Conservation (phyloP, 2,888 invertebrate genomes). For the Drosophila cracens region DNA sequence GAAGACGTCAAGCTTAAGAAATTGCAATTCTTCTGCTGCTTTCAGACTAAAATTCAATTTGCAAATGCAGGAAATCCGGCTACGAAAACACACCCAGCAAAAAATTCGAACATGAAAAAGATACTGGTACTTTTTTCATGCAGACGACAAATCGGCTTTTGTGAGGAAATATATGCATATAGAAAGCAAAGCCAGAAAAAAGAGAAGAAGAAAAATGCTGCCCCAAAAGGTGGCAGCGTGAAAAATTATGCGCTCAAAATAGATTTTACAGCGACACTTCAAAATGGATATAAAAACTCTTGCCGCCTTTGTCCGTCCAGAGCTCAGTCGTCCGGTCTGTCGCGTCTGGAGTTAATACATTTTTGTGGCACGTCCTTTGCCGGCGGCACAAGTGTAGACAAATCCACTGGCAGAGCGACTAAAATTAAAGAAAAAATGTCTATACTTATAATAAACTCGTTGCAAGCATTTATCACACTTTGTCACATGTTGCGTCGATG, state of each 20-base stretch:
- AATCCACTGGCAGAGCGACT: conserved; percentile 35
- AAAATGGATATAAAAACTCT: conserved; percentile 21
- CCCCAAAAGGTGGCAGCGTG: conserved; percentile 65
- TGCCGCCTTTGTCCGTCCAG: conserved; percentile 30
- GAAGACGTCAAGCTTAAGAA: conserved; percentile 7
- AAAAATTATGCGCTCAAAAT: conserved; percentile 76
- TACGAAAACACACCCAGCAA: conserved; percentile 15
- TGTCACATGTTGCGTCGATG: conserved; percentile 49
- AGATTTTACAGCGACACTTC: conserved; percentile 68
- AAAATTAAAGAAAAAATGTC: conserved; percentile 45
- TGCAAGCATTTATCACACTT: conserved; percentile 72
- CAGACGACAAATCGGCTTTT: conserved; percentile 68
- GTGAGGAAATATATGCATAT: conserved; percentile 53
- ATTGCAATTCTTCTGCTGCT: conserved; percentile 11
- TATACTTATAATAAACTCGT: conserved; percentile 52
- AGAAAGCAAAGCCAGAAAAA: background rate
- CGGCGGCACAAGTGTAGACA: conserved; percentile 52
- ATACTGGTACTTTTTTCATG: conserved; percentile 23
- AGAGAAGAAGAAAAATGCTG: conserved; percentile 22
- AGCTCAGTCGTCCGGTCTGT: conserved; percentile 37
- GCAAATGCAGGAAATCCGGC: conserved; percentile 54
- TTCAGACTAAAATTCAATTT: conserved; percentile 37
- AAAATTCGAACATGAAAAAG: conserved; percentile 17
- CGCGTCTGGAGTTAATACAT: conserved; percentile 75
- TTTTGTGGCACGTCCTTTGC: conserved; percentile 63